These are phyloP conservation scores for Pogoniulus pusillus DNA, from an alignment of 2,797 vertebrate species.

Conservation along the genomic window DNA sequence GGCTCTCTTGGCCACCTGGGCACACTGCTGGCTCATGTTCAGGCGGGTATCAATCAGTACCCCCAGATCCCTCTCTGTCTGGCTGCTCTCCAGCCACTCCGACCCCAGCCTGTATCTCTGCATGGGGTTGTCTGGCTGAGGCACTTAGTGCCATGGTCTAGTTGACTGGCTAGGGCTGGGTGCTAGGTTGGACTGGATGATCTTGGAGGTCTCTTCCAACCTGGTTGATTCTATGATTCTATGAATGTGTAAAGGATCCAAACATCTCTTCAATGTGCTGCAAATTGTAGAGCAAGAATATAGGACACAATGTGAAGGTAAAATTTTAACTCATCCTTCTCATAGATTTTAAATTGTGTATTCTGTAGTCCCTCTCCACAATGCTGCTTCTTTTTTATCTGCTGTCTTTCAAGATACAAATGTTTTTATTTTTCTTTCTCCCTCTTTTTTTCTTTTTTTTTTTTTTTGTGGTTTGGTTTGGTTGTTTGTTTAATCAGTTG, in stretches of 20 bases:
- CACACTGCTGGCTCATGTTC: too few relatives aligned
- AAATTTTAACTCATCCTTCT: background rate
- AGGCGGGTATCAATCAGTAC: too few relatives aligned
- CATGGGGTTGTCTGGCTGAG: too few relatives aligned
- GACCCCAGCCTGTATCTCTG: too few relatives aligned
- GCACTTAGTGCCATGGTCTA: too few relatives aligned
- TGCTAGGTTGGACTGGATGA: too few relatives aligned
- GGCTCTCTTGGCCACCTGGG: too few relatives aligned
- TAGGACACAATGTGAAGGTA: background rate
- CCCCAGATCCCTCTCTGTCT: too few relatives aligned
- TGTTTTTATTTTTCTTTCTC: background rate
- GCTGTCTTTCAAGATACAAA: background rate
- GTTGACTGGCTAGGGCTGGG: too few relatives aligned
- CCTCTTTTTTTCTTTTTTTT: accelerated
- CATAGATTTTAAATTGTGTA: background rate
- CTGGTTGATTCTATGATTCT: too few relatives aligned
- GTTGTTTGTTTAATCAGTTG: background rate
- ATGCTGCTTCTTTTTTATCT: background rate
- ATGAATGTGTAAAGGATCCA: background rate
- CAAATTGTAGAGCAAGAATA: background rate
- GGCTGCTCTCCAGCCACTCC: too few relatives aligned
- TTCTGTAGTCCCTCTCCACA: background rate
- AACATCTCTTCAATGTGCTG: background rate
- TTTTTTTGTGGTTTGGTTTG: background rate
- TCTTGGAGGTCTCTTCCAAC: too few relatives aligned